Evolutionary conservation across 2,888 invertebrate species (phyloP).

Genomic region (Drosophila melanocephala): DNA sequence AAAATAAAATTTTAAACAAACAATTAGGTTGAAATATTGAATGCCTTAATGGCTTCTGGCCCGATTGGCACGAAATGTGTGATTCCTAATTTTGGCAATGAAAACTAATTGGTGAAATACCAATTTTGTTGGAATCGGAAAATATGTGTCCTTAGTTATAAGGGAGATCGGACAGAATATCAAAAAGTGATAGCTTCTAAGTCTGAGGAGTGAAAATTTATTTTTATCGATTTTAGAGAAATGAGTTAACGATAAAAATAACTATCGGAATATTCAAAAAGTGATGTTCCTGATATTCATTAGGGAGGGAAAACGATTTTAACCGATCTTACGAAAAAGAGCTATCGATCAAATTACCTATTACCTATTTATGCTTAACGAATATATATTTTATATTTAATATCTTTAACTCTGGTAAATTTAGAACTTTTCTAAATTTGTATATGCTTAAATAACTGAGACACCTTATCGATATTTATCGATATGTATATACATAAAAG

Average conservation of each 20-base stretch:
- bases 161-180: background rate
- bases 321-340: background rate
- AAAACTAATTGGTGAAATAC: background rate
- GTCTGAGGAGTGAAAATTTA: background rate
- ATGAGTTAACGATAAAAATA: background rate
- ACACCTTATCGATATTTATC: background rate
- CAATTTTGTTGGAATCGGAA: background rate
- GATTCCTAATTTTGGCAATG: background rate
- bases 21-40: background rate
- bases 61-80: background rate
- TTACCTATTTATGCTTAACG: background rate
- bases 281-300: accelerated
- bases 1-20: background rate
- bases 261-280: background rate
- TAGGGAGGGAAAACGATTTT: background rate
- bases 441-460: background rate
- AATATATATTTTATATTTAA: background rate
- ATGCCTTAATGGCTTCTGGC: background rate
- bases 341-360: background rate
- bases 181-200: background rate
- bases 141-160: accelerated
- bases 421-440: background rate
- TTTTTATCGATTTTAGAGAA: background rate
- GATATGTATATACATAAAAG: background rate
- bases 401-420: background rate